Base-by-base conservation (phyloP, 37 sponge, comb jelly and placozoan genomes). In the Ephydatia muelleri region DNA sequence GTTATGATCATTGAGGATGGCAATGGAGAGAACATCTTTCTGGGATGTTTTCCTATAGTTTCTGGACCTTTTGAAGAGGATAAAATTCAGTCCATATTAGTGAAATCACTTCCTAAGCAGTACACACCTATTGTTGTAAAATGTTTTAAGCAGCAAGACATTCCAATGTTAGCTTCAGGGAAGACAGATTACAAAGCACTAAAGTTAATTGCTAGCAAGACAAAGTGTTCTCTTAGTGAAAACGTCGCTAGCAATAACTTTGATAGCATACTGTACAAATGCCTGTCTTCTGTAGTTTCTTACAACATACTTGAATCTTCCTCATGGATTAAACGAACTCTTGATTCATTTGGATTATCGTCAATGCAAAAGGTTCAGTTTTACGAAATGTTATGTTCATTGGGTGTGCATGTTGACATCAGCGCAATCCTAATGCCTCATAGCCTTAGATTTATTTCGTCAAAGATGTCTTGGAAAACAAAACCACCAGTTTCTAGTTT, bases 351-450 rank as follows among this genome's bases (percentile, higher is more conserved):
- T 34, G 75, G 75, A 36, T 33, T 74, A 4, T 36, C 34, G 6
- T 74, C 75, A 74, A 35, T 74, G 38, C 34, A 33, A 35, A 74
- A 74, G 32, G 75, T 34, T 25, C 32, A 74, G 36, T 74, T 74
- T 36, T 35, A 33, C 6, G 34, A 74, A 29, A 28, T 29, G 75
- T 34, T 74, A 33, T 33, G n/a, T 36, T 25, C 27, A 29, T 25
- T 3, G 2, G 36, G 36, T 33, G 27, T 74, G 27, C 34, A 28
- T 25, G 38, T 74, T 34, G n/a, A 29, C 38, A 74, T 74, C 5
- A 36, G 37, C 13, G 27, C 37, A 36, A 74, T 74, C 25, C 12
- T 74, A 33, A 36, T 34, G 25, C 32, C 36, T 33, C 27, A 34
- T 29, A 74, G 6, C 13, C 3, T 74, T 33, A 33, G 27, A 6